These are phyloP conservation scores for Habropoda laboriosa DNA, from an alignment of 1,140 invertebrate genomes.

Conservation along the genomic window DNA sequence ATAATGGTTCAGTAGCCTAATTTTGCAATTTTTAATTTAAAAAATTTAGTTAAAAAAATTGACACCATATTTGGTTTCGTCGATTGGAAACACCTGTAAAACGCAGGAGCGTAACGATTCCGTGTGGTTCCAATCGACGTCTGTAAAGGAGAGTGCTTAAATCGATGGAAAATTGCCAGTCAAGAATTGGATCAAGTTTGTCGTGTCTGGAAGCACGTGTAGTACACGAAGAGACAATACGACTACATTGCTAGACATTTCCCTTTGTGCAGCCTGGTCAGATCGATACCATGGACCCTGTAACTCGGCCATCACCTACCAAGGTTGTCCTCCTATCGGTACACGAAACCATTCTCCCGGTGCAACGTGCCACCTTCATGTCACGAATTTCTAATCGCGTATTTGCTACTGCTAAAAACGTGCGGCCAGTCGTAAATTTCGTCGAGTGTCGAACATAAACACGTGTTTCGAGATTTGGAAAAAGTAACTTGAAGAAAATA, in stretches of 20 bases:
- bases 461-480: not conserved
- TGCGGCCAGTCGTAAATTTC: not conserved
- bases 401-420: not conserved
- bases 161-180: slow-evolving; percentile 26
- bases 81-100: not conserved
- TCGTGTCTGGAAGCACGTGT: slow-evolving; percentile 27
- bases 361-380: not conserved
- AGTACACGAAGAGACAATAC: slow-evolving; percentile 28
- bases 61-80: not conserved
- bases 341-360: not conserved
- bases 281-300: slow-evolving; percentile 58
- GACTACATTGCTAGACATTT: slow-evolving; percentile 23
- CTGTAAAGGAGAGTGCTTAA: not conserved
- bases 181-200: slow-evolving; percentile 21
- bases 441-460: too few relatives aligned
- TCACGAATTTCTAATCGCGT: not conserved
- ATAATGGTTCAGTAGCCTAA: too few relatives aligned
- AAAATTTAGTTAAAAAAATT: not conserved
- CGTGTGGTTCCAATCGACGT: not conserved
- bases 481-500: not conserved
- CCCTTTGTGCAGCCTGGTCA: slow-evolving; percentile 33
- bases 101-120: not conserved
- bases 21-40: too few relatives aligned
- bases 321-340: not conserved
- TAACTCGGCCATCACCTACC: slow-evolving; percentile 48